Evolutionary conservation across 1,140 invertebrate species (phyloP), one percentile per base, ranked within the genome.

Genomic region (Drosophila albomicans): DNA sequence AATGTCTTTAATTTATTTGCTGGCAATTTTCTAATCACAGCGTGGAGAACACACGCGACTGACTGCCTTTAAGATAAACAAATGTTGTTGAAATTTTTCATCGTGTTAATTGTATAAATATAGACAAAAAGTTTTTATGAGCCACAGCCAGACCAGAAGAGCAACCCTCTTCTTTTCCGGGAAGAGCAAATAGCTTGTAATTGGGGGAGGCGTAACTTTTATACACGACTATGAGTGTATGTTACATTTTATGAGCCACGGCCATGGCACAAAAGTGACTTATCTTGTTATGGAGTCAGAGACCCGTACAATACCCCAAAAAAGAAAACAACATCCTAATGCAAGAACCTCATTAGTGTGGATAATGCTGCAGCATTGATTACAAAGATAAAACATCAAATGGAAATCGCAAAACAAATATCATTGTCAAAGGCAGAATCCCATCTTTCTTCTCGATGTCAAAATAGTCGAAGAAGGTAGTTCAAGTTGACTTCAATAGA

Each of bases 61-160:
- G 74, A 52, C 68, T 46, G 69, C 67, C 84, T 88, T 87, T 84
- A 88, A 87, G 84, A 88, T 80, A 87, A 87, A 84, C 80, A 81
- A 79, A 77, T 76, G 65, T 25, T 59, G 62, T 61, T 67, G 64
- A 70, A 68, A 78, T 70, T 87, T 71, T 66, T 66, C 61, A 61
- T 70, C 38, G 84, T 80, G 84, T 87, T 87, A 87, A 87, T 87
- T 87, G 85, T 88, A 87, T 88, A 87, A 87, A 87, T 84, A 87
- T 88, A 84, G 84, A 73, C 72, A 75, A 75, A 75, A 87, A 88
- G 77, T 88, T 88, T 87, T 88, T 88, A 87, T 88, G 77, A 79
- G 66, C 78, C 56, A 67, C 81, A 70, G 81, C 74, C 73, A 63
- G 81, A 52, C 20, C 59, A 74, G 78, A 30, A 74, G 62, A 75